These are phyloP conservation scores for Apogon hyalosoma DNA, from an alignment of 2,797 vertebrate species.

Conservation along the genomic window DNA sequence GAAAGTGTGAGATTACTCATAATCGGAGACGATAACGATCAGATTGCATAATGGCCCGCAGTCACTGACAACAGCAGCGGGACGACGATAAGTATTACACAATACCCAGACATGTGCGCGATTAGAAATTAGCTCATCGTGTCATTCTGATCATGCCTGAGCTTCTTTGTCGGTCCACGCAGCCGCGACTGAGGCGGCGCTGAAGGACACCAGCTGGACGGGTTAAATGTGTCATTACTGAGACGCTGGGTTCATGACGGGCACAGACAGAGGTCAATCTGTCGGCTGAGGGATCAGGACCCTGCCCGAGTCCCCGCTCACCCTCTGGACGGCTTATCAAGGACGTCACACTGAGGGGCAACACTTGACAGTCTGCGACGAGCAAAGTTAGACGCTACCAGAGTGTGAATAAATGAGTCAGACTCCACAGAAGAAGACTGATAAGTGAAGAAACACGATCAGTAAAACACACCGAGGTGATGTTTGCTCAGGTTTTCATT, in stretches of 20 bases:
- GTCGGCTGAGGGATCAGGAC: conserved; percentile 23
- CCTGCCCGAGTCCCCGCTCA: conserved; percentile 26
- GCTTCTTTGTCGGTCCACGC: conserved; percentile 38
- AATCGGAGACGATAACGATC: conserved; percentile 38
- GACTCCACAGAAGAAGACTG: background rate
- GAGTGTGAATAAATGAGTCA: too few relatives aligned
- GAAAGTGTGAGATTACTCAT: conserved; percentile 42
- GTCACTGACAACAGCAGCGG: conserved; percentile 50
- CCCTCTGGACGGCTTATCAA: conserved; percentile 26
- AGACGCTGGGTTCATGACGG: background rate
- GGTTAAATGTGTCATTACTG: conserved; percentile 21
- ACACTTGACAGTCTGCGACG: too few relatives aligned
- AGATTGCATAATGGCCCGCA: conserved; percentile 37
- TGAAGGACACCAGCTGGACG: conserved; percentile 40
- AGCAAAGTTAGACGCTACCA: too few relatives aligned
- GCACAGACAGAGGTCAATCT: background rate
- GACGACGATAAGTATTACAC: conserved; percentile 41
- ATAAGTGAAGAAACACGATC: background rate
- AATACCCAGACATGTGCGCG: conserved; percentile 35
- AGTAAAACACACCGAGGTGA: background rate
- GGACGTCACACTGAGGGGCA: conserved; percentile 18
- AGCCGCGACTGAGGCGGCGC: conserved; percentile 35
- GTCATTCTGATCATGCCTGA: conserved; percentile 43
- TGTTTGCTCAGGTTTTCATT: background rate
- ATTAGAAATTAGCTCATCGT: conserved; percentile 56